phyloP scores from a whole-genome alignment of 1,140 invertebrate genomes.

The Cyphomyrmex costatus region DNA sequence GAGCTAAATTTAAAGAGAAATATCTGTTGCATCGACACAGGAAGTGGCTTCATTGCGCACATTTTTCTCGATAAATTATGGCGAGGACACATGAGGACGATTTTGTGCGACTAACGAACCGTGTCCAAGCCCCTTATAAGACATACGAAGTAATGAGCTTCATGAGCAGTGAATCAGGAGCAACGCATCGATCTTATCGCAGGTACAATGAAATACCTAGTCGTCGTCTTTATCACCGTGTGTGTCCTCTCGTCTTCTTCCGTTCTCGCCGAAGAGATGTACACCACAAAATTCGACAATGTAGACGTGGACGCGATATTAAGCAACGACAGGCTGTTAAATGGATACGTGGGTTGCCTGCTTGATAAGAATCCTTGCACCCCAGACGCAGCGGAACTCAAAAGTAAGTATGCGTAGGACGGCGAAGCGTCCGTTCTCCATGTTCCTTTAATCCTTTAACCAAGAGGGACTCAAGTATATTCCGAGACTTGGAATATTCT shows the following conservation, averaged over 20 bases:
- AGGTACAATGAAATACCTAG: constrained; percentile 61
- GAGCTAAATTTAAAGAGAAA: background rate
- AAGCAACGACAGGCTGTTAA: constrained; percentile 86
- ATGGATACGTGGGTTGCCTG: constrained; percentile 87
- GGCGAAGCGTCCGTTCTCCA: constrained; percentile 14
- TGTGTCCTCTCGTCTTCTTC: background rate
- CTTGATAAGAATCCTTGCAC: constrained; percentile 87
- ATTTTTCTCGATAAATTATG: constrained; percentile 67
- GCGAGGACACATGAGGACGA: constrained; percentile 34
- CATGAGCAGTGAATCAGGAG: constrained; percentile 61
- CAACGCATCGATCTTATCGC: constrained; percentile 29
- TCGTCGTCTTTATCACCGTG: constrained; percentile 31
- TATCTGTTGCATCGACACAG: background rate
- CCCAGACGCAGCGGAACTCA: constrained; percentile 86
- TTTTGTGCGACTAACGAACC: constrained; percentile 77
- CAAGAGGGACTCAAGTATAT: background rate
- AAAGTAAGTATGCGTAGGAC: constrained; percentile 85
- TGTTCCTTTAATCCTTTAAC: background rate
- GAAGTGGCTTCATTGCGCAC: constrained; percentile 34
- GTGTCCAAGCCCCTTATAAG: constrained; percentile 63
- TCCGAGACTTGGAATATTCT: background rate
- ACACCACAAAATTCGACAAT: constrained; percentile 88
- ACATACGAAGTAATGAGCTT: constrained; percentile 60
- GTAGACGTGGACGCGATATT: constrained; percentile 87
- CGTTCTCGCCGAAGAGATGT: constrained; percentile 77